Conservation (phyloP, 2,888 invertebrate genomes). For the Andrena flavipes region DNA sequence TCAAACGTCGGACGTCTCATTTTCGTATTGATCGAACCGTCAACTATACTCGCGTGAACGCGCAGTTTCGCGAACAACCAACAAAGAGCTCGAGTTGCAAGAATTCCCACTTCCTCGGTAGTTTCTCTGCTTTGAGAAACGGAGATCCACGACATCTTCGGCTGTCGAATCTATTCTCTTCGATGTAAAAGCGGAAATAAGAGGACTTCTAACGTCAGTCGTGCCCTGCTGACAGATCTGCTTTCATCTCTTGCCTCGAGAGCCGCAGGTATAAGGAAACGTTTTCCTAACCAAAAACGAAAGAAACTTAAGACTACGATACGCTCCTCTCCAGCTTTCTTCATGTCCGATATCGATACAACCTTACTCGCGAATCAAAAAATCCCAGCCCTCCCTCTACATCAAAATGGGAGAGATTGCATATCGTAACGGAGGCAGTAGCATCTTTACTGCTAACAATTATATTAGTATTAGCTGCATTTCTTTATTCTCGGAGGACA, state of each 20-base stretch:
- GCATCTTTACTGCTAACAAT: too few relatives aligned
- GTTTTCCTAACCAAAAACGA: neutral
- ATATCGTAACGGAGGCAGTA: too few relatives aligned
- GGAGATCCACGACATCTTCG: conserved; percentile 32
- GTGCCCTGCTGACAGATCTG: neutral
- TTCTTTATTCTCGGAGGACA: too few relatives aligned
- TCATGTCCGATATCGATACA: neutral
- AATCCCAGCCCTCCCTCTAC: too few relatives aligned
- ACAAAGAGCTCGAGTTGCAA: conserved; percentile 37
- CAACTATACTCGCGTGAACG: conserved; percentile 21
- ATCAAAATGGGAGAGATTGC: too few relatives aligned
- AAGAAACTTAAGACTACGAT: neutral
- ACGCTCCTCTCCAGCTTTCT: neutral
- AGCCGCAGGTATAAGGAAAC: neutral
- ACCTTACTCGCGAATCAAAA: too few relatives aligned
- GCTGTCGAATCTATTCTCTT: conserved; percentile 16
- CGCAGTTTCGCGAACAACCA: conserved; percentile 3
- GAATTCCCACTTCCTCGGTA: conserved; percentile 26
- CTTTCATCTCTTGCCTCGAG: conserved; percentile 3
- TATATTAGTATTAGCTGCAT: too few relatives aligned
- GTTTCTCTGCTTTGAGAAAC: conserved; percentile 25
- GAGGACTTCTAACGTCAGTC: conserved; percentile 21
- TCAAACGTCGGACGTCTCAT: conserved; percentile 42
- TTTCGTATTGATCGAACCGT: conserved; percentile 39
- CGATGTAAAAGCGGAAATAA: conserved; percentile 41